phyloP scores from a whole-genome alignment of 1,140 invertebrate species.

The Nebria ingens region DNA sequence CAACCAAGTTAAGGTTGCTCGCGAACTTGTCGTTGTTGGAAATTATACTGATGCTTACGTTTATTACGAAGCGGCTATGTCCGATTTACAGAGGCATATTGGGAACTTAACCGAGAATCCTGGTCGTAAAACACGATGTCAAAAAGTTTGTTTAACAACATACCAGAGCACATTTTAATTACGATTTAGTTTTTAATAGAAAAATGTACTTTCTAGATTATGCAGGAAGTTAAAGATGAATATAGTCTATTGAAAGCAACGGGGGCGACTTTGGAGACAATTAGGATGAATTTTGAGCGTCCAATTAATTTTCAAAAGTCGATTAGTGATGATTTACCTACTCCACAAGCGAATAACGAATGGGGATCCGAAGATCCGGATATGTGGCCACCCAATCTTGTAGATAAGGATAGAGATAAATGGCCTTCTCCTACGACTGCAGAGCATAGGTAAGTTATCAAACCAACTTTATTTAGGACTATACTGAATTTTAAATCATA shows the following conservation, averaged over 20 bases:
- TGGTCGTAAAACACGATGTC: conserved; percentile 79
- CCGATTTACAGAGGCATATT: conserved; percentile 79
- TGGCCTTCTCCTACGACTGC: conserved; percentile 83
- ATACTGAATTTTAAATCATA: too few species aligned
- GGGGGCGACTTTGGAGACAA: conserved; percentile 48
- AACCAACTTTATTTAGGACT: too few species aligned
- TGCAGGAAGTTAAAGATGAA: conserved; percentile 41
- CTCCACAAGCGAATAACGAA: conserved; percentile 69
- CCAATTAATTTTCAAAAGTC: conserved; percentile 15
- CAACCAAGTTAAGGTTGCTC: conserved; percentile 84
- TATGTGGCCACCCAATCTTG: conserved; percentile 65
- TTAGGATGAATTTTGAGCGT: conserved; percentile 21
- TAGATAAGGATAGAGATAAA: conserved; percentile 59
- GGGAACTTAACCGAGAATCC: conserved; percentile 65
- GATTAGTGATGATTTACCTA: conserved; percentile 47
- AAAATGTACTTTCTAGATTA: conserved; percentile 13
- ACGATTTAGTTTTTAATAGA: not conserved
- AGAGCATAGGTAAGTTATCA: conserved; percentile 61
- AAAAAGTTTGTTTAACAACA: conserved; percentile 49
- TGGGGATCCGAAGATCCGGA: conserved; percentile 69
- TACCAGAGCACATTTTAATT: not conserved
- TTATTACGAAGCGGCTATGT: conserved; percentile 89
- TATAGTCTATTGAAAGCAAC: conserved; percentile 84
- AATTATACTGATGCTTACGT: conserved; percentile 92
- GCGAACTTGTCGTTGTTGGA: conserved; percentile 88